Conservation (phyloP, 2,113 vertebrate species). For the Aplodontia rufa region DNA sequence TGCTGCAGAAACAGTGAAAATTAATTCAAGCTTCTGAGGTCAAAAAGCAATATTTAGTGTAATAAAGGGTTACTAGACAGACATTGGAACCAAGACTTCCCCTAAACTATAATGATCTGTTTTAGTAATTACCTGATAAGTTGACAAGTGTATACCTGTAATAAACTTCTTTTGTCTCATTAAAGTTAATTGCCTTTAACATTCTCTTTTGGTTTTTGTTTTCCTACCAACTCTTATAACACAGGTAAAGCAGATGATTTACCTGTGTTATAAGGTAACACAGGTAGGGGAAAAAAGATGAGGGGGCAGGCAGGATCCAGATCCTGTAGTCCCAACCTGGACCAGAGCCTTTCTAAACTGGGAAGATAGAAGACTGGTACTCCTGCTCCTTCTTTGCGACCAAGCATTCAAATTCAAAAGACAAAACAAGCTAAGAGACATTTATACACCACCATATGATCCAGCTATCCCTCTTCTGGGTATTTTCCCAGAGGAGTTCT, state of each 20-base stretch:
- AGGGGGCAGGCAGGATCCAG: background rate
- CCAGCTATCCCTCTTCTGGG: too few relatives aligned
- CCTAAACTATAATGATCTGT: background rate
- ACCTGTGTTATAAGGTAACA: too few relatives aligned
- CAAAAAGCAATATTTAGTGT: background rate
- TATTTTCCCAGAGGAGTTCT: too few relatives aligned
- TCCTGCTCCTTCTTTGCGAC: background rate
- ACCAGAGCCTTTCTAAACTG: background rate
- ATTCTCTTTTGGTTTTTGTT: background rate
- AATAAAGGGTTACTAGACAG: background rate
- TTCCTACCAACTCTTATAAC: background rate
- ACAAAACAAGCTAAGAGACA: slow-evolving; percentile 56
- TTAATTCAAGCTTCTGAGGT: background rate
- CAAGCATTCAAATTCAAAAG: slow-evolving; percentile 47
- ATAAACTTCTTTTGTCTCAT: background rate
- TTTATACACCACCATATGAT: too few relatives aligned
- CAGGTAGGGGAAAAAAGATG: background rate
- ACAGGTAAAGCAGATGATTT: too few relatives aligned
- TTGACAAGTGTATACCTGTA: too few relatives aligned
- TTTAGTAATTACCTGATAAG: background rate
- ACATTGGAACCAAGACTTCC: background rate
- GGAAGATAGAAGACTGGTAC: background rate
- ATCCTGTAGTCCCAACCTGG: background rate
- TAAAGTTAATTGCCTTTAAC: background rate
- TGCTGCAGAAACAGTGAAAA: background rate